Percentiles rank a stretch among this genome's conserved stretches.
phyloP scores from a whole-genome alignment of 2,797 vertebrate species.

The Danio tinwini region DNA sequence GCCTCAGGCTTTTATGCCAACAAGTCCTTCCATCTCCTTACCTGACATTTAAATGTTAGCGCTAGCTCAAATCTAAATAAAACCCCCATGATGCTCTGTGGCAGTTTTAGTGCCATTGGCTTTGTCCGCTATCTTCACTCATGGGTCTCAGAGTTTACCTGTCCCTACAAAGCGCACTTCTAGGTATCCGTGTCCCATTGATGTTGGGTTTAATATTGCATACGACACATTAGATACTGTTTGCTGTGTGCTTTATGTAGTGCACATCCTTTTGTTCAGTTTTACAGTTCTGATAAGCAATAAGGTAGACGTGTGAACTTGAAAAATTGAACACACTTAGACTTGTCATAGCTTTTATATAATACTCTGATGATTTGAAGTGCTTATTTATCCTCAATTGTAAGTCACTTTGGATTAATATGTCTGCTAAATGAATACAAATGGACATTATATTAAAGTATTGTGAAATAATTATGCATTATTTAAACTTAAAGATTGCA shows the following conservation, averaged over 20 bases:
- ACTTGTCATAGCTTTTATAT: too few species aligned
- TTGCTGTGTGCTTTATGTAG: neutral
- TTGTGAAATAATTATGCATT: too few species aligned
- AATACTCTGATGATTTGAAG: too few species aligned
- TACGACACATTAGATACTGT: slow-evolving; percentile 1
- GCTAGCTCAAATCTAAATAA: slow-evolving; percentile 62
- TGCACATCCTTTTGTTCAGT: neutral
- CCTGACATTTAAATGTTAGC: slow-evolving; percentile 64
- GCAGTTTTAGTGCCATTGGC: slow-evolving; percentile 46
- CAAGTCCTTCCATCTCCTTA: slow-evolving; percentile 49
- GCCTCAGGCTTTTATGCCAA: slow-evolving; percentile 48
- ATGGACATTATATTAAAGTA: too few species aligned
- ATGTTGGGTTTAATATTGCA: slow-evolving; percentile 4
- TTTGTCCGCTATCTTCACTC: slow-evolving; percentile 35
- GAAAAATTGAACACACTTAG: too few species aligned
- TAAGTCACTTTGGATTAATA: too few species aligned
- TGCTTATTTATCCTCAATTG: too few species aligned
- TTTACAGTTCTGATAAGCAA: slow-evolving; percentile 13
- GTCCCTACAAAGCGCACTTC: slow-evolving; percentile 49
- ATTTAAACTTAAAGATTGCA: too few species aligned
- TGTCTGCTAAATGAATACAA: too few species aligned
- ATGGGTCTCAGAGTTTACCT: slow-evolving; percentile 35
- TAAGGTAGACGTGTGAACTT: neutral
- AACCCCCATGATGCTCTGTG: slow-evolving; percentile 53
- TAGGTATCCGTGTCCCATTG: slow-evolving; percentile 19